Conservation (phyloP, 2,888 invertebrate species). For the Platycnemis pennipes region DNA sequence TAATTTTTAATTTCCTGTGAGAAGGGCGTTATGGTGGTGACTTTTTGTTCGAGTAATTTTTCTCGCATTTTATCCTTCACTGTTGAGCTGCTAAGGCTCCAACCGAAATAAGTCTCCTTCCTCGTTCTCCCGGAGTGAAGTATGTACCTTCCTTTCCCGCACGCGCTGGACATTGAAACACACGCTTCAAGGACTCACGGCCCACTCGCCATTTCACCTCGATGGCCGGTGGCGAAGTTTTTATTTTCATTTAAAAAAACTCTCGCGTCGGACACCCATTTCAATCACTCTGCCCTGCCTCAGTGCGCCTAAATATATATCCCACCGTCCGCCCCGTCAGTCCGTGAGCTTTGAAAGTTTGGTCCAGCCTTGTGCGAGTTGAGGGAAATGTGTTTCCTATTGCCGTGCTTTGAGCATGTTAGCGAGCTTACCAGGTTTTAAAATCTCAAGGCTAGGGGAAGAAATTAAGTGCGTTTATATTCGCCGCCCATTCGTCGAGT, state of each 20-base stretch:
- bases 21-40: background rate
- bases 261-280: background rate
- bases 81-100: background rate
- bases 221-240: background rate
- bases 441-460: background rate
- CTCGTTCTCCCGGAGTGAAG: background rate
- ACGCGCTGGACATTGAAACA: background rate
- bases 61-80: background rate
- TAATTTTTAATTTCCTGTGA: background rate
- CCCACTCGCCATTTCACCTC: background rate
- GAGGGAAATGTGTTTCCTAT: background rate
- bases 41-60: background rate
- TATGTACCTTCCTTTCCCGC: background rate
- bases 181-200: background rate
- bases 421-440: background rate
- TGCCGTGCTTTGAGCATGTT: background rate
- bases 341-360: background rate
- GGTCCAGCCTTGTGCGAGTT: background rate
- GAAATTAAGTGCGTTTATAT: background rate
- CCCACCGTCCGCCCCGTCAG: background rate
- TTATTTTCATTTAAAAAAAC: background rate
- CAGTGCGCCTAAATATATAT: background rate
- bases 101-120: background rate
- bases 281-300: background rate
- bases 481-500: background rate